phyloP scores from a whole-genome alignment of 2,888 invertebrate species.

The Pachycephus smyrnensis region DNA sequence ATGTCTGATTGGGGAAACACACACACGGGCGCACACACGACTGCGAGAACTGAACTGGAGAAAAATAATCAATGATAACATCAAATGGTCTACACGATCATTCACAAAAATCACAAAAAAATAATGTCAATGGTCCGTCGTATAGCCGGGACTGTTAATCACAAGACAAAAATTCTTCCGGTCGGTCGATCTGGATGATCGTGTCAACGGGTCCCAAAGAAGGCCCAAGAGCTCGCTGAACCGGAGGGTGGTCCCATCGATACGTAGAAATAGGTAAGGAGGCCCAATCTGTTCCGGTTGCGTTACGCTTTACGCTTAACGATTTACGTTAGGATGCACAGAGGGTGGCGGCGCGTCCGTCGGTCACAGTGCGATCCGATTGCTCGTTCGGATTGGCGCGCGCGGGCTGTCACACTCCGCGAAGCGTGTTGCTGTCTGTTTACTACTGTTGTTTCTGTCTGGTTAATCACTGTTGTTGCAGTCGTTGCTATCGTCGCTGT shows the following conservation, averaged over 20 bases:
- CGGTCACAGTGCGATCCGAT: slow-evolving; percentile 10
- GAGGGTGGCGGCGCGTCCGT: background rate
- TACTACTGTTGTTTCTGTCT: background rate
- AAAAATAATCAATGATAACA: background rate
- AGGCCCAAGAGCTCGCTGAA: background rate
- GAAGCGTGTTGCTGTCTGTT: slow-evolving; percentile 33
- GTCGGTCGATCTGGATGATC: background rate
- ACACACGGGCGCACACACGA: background rate
- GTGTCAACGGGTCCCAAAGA: background rate
- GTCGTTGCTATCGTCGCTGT: background rate
- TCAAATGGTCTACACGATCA: background rate
- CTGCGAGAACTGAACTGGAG: background rate
- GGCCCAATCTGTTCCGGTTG: background rate
- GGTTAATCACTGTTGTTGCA: background rate
- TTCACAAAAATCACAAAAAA: background rate
- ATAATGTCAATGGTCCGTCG: background rate
- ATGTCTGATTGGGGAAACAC: background rate
- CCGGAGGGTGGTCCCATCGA: background rate
- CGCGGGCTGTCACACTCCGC: slow-evolving; percentile 40
- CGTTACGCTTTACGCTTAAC: background rate
- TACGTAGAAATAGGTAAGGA: background rate
- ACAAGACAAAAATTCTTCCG: background rate
- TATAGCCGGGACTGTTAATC: background rate
- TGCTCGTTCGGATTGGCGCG: slow-evolving; percentile 30
- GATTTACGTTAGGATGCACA: background rate